Evolutionary conservation across 2,888 invertebrate species (phyloP), one percentile per base, ranked within the genome.

Genomic region (Sthenelais limicola): DNA sequence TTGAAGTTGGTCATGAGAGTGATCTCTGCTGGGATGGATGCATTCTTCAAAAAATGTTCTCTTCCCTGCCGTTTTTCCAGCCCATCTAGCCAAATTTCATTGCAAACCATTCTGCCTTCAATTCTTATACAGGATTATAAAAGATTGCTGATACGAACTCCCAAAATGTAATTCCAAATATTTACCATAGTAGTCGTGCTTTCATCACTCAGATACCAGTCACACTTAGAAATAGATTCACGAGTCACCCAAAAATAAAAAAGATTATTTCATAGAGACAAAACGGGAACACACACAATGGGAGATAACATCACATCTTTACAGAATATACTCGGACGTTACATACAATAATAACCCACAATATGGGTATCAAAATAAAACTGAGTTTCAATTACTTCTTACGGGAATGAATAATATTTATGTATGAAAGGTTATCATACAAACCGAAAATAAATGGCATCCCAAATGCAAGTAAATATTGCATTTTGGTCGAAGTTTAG

Each of bases 331-430:
- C 62, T 33, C 2, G 7, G 62, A 38, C 35, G 38, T 62, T 38
- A 38, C 35, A 38, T 35, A 56, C 24, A 56, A 62, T 43, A 38
- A 15, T 35, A 24, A 35, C 62, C 62, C 24, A 9, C 21, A 38
- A 62, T 38, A 43, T 62, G 38, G 24, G 43, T 35, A 28, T 24
- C 62, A 12, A 12, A 38, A 43, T 35, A 38, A n/a, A 62, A 43
- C 35, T 21, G 43, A 35, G 62, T 62, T 35, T 38, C 35, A 62
- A 35, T 21, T 56, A 56, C 12, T 62, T n/a, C n/a, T n/a, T n/a
- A n/a, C n/a, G 62, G 62, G 62, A 62, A 62, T 62, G 62, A 62
- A 62, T 62, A 62, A 38, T n/a, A n/a, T n/a, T n/a, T n/a, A n/a
- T 62, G 62, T 62, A 62, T 62, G 62, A 62, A 18, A 38, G 62